Conservation (phyloP, 2,888 invertebrate genomes). For the Andrena marginata region DNA sequence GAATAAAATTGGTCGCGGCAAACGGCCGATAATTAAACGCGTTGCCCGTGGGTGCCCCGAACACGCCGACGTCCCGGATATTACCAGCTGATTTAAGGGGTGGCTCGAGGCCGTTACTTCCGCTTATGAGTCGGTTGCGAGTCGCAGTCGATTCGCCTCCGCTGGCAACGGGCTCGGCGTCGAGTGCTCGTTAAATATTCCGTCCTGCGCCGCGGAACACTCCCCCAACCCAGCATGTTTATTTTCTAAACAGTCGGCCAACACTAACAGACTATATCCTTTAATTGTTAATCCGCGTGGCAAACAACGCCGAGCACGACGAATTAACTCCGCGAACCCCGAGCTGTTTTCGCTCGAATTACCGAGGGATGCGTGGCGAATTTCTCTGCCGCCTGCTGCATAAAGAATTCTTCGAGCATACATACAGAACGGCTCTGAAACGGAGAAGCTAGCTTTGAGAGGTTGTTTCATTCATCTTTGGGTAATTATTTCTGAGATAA, state of each 20-base stretch:
- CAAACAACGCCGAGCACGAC: slow-evolving; percentile 41
- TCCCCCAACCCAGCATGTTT: slow-evolving; percentile 30
- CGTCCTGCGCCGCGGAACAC: neutral
- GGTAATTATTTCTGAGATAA: neutral
- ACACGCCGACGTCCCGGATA: slow-evolving; percentile 17
- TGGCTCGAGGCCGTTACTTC: neutral
- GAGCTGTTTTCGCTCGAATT: neutral
- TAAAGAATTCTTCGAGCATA: too few relatives aligned
- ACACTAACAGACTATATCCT: slow-evolving; percentile 45
- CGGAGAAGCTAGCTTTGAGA: too few relatives aligned
- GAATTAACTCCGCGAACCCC: slow-evolving; percentile 24
- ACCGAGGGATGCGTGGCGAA: neutral
- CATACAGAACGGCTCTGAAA: too few relatives aligned
- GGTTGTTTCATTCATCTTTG: too few relatives aligned
- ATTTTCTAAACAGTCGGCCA: slow-evolving; percentile 44
- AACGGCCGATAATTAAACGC: slow-evolving; percentile 29
- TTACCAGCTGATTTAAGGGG: slow-evolving; percentile 7
- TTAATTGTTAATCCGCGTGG: slow-evolving; percentile 57
- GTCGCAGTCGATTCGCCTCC: neutral
- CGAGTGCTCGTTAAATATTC: slow-evolving; percentile 56
- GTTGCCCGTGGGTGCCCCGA: neutral
- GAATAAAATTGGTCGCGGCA: slow-evolving; percentile 7
- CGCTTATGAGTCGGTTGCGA: slow-evolving; percentile 18
- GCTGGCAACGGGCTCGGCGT: neutral
- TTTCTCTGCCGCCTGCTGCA: too few relatives aligned